Evolutionary conservation across 2,888 invertebrate species (phyloP).

Genomic region (Rosalia funebris): DNA sequence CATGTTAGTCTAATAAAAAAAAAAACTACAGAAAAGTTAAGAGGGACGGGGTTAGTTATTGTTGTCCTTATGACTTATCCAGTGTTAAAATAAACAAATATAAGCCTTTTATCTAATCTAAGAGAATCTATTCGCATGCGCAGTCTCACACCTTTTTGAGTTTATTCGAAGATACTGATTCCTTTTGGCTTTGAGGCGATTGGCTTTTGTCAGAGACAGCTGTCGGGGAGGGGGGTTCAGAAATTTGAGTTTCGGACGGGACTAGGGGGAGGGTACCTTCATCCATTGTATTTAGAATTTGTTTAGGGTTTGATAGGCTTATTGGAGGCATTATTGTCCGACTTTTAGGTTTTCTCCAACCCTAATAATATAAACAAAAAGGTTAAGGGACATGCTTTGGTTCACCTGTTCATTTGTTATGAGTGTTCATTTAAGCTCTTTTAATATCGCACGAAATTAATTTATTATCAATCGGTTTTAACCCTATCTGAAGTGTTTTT

Average conservation of each 20-base stretch:
- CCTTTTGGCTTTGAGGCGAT: constrained; percentile 66
- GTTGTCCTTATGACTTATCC: constrained; percentile 6
- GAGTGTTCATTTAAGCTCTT: too few relatives aligned
- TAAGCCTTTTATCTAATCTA: constrained; percentile 44
- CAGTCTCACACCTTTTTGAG: constrained; percentile 66
- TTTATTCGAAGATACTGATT: constrained; percentile 66
- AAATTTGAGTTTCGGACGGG: constrained; percentile 59
- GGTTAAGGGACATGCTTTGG: constrained; percentile 48
- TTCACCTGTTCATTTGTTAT: too few relatives aligned
- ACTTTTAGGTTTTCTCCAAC: constrained; percentile 83
- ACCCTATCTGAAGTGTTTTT: too few relatives aligned
- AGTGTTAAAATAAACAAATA: constrained; percentile 25
- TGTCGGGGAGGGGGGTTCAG: constrained; percentile 64
- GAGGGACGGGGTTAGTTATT: too few relatives aligned
- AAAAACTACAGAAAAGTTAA: constrained; percentile 16
- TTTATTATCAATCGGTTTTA: too few relatives aligned
- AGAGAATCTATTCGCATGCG: constrained; percentile 50
- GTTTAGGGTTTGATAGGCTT: constrained; percentile 68
- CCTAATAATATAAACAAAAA: constrained; percentile 66
- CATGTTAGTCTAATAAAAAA: constrained; percentile 12
- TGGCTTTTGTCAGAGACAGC: constrained; percentile 67
- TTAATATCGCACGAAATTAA: too few relatives aligned
- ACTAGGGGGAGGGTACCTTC: constrained; percentile 62
- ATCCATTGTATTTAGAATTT: constrained; percentile 64
- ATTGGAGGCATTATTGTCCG: constrained; percentile 78